Percentiles rank a stretch among this genome's conserved stretches.
These are phyloP conservation scores for Empidonax traillii DNA, from an alignment of 2,113 vertebrate species.

Conservation along the genomic window DNA sequence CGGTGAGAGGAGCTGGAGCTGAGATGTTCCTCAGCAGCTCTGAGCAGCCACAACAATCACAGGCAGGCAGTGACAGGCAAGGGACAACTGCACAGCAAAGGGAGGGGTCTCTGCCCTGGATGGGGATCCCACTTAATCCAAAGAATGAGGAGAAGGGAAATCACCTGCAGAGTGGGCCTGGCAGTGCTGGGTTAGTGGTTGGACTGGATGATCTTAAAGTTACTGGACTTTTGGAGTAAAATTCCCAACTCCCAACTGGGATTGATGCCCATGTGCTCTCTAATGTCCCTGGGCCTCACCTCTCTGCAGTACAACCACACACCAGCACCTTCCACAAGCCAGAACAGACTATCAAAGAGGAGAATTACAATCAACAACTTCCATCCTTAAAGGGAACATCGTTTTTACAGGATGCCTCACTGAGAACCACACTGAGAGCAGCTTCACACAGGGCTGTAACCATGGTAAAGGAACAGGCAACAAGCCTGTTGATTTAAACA, in stretches of 20 bases:
- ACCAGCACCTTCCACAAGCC: neutral
- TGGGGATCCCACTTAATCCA: accelerated
- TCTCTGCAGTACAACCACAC: neutral
- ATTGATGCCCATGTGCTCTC: neutral
- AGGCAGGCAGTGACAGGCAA: neutral
- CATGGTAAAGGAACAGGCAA: neutral
- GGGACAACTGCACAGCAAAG: neutral
- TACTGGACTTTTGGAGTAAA: neutral
- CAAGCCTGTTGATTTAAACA: neutral
- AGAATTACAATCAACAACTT: neutral
- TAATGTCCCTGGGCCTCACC: neutral
- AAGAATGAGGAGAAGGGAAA: neutral
- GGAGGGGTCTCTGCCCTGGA: neutral
- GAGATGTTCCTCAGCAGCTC: neutral
- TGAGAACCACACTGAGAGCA: neutral
- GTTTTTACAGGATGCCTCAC: accelerated
- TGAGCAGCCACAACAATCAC: neutral
- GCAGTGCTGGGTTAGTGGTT: neutral
- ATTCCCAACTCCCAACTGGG: neutral
- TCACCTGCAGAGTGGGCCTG: neutral
- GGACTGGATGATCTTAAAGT: neutral
- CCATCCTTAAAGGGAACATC: neutral
- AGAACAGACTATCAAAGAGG: neutral
- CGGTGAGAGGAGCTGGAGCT: neutral
- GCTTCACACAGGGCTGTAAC: accelerated